Evolutionary conservation across 2,797 vertebrate species (phyloP), one percentile per base, ranked within the genome.

Genomic region (Botia almorhae): DNA sequence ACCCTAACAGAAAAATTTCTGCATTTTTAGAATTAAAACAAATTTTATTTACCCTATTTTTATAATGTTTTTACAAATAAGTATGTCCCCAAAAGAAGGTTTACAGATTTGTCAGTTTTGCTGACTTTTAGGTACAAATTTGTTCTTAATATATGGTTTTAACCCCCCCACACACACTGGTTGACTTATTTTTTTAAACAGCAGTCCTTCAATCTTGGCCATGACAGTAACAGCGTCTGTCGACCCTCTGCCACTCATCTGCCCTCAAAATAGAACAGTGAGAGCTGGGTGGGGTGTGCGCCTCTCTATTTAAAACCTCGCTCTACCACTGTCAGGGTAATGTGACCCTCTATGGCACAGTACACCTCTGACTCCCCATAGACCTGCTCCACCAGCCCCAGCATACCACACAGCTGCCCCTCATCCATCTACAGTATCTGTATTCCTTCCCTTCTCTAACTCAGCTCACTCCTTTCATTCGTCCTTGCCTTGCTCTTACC

Each of bases 281-380:
- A 88, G 81, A 84, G 83, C 82, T 81, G 86, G 88, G 91, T 86
- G 90, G 91, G 92, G 89, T 90, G 89, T 91, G 89, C 89, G 85
- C 81, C 46, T 67, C 85, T 89, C 93, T 95, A 95, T 95, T 95
- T 95, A 92, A 94, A 94, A 92, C 89, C 82, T 69, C 80, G 89
- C 90, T 91, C 84, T 89, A 89, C 87, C 82, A 83, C 88, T 91
- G 93, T 95, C 93, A 94, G 93, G 93, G 94, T 93, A 94, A 95
- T 95, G 86, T 93, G 93, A 94, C 87, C 91, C 85, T 82, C 26
- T 43, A 72, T 77, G 84, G 87, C 87, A 84, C 80, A 86, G 78
- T 69, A 85, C 77, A 86, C 68, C 83, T 88, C 83, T 81, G 81
- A 85, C 87, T 89, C 86, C 77, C 70, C 75, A 82, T 83, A 88